Evolutionary conservation across 2,888 invertebrate species (phyloP).

Genomic region (Andrena fulva): DNA sequence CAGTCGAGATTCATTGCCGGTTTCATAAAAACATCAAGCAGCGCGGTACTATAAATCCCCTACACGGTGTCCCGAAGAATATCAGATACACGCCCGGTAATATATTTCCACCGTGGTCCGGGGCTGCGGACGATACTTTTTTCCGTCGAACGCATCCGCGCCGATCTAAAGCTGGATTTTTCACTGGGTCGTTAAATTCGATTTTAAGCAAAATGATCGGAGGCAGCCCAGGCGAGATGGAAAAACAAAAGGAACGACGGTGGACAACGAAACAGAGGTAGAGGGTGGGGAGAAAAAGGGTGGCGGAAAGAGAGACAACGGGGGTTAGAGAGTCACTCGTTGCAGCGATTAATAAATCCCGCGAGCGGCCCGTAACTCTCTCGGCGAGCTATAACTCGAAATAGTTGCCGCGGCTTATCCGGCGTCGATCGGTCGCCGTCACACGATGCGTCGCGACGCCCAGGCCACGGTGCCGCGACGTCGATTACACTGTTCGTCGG

Average conservation of each 20-base stretch:
- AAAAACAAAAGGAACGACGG: background rate
- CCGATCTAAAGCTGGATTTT: slow-evolving; percentile 28
- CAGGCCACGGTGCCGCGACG: slow-evolving; percentile 13
- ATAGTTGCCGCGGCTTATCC: slow-evolving; percentile 79
- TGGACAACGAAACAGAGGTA: background rate
- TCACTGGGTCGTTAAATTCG: slow-evolving; percentile 50
- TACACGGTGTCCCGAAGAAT: slow-evolving; percentile 38
- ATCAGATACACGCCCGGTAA: slow-evolving; percentile 46
- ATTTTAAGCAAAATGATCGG: slow-evolving; percentile 49
- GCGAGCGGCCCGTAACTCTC: slow-evolving; percentile 70
- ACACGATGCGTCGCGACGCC: slow-evolving; percentile 72
- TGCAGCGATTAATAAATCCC: slow-evolving; percentile 75
- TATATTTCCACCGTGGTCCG: slow-evolving; percentile 33
- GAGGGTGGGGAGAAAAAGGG: background rate
- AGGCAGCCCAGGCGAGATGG: background rate
- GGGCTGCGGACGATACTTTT: slow-evolving; percentile 21
- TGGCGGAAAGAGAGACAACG: background rate
- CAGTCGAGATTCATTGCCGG: slow-evolving; percentile 22
- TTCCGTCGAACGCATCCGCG: background rate
- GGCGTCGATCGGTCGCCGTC: slow-evolving; percentile 72
- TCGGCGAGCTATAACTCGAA: slow-evolving; percentile 74
- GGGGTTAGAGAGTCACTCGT: slow-evolving; percentile 41
- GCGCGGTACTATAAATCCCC: slow-evolving; percentile 36
- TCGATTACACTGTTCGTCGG: slow-evolving; percentile 38
- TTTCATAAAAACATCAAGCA: slow-evolving; percentile 28